Base-by-base conservation (phyloP, 2,113 vertebrate genomes). In the Gavialis gangeticus region DNA sequence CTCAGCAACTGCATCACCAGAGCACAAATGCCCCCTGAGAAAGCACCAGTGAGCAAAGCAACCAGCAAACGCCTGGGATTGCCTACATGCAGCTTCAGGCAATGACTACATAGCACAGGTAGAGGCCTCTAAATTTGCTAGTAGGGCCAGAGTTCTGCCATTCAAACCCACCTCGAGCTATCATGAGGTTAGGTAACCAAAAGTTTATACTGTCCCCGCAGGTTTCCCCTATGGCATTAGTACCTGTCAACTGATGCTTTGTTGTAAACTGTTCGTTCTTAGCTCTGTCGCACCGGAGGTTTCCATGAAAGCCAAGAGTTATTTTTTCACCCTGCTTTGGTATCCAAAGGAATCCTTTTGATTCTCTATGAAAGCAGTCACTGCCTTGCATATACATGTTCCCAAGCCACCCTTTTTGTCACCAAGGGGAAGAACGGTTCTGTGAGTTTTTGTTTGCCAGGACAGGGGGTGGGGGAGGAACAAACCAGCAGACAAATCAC, bases 361-460 rank as follows among this genome's bases (percentile, higher is more conserved):
- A 5, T 17, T 17, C 30, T 25, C 54, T 85, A 78, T 69, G 75
- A 56, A 37, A 34, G 63, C 55, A 85, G 19, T 15, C 18, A 10
- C 19, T 60, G 27, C 73, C n/a, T 71, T 46, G 57, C 28, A 79
- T 1, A 54, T 4, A n/a, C 6, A 0, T 77, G 63, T 27, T 84
- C n/a, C 81, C 58, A 80, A 62, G 59, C 12, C 16, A 63, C 9
- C 28, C 34, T 78, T 54, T 91, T 55, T 56, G 19, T 64, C 67
- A 91, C 85, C 3, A 12, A 13, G 14, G 34, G 62, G 87, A 83
- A 11, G 58, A 91, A 71, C 4, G 15, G 4, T 75, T 24, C 14
- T 28, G 46, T 55, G 13, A 77, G 6, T 0, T 2, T 37, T 37
- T 37, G 6, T 37, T 37, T 37, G 46, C 30, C 5, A 30, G 1